Conservation (phyloP, 1,140 invertebrate genomes). For the Drosophila sp. region DNA sequence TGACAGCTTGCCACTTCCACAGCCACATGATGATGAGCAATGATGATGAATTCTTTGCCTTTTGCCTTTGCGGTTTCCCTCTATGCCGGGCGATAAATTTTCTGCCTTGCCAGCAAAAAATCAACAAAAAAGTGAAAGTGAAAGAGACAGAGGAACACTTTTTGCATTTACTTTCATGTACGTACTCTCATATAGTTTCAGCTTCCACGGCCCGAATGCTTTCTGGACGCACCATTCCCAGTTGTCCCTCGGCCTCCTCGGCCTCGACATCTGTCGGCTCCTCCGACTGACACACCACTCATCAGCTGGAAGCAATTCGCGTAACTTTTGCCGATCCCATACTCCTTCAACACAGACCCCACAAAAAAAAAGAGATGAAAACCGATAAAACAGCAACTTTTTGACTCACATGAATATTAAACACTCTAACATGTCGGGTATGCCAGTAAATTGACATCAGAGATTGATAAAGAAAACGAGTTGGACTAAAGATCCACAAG, state of each 20-base stretch:
- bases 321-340: conserved; percentile 54
- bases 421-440: conserved; percentile 6
- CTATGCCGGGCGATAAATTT: conserved; percentile 65
- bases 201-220: conserved; percentile 44
- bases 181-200: conserved; percentile 59
- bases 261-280: neutral
- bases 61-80: conserved; percentile 62
- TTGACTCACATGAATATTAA: neutral
- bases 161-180: conserved; percentile 77
- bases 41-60: conserved; percentile 77
- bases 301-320: conserved; percentile 73
- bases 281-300: conserved; percentile 56
- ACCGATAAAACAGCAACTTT: neutral
- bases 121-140: neutral
- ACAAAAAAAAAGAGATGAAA: conserved; percentile 15
- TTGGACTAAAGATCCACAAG: neutral
- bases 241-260: neutral
- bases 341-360: conserved; percentile 8
- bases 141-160: conserved; percentile 29
- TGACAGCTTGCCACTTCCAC: conserved; percentile 50
- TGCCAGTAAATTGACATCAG: neutral
- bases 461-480: neutral
- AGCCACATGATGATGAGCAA: conserved; percentile 59
- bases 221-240: neutral
- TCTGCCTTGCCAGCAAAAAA: conserved; percentile 4